Evolutionary conservation across 2,113 vertebrate genomes (phyloP).

Genomic region (Peromyscus polionotus): DNA sequence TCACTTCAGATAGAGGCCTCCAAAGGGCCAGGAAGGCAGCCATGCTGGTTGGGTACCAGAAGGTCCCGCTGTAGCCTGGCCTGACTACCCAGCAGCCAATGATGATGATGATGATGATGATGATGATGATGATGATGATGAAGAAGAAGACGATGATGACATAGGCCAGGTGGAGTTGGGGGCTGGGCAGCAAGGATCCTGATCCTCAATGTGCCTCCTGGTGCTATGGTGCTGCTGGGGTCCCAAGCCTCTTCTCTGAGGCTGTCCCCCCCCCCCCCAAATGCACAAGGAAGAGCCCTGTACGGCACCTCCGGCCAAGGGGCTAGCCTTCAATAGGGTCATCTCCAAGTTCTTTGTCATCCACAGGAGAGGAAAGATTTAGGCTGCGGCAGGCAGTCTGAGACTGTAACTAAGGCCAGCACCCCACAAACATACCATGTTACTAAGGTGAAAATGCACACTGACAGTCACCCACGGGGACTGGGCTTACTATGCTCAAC

Average conservation of each 20-base stretch:
- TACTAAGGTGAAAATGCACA: fast-evolving
- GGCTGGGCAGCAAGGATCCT: background rate
- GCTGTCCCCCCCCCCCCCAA: slow-evolving; percentile 18
- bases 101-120: slow-evolving; percentile 12
- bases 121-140: background rate
- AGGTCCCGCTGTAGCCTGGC: background rate
- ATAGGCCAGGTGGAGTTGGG: background rate
- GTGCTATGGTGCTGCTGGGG: background rate
- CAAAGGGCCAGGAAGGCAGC: background rate
- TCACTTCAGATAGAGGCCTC: background rate
- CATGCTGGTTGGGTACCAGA: background rate
- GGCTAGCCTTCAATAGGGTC: background rate
- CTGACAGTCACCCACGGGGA: background rate
- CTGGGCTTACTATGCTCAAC: fast-evolving
- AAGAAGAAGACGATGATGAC: background rate
- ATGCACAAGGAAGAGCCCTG: background rate
- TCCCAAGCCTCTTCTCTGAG: background rate
- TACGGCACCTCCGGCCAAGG: background rate
- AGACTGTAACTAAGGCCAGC: background rate
- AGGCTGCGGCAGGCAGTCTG: background rate
- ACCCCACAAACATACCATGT: background rate
- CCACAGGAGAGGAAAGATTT: background rate
- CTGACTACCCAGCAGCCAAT: slow-evolving; percentile 31
- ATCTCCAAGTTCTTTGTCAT: background rate
- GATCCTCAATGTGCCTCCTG: slow-evolving; percentile 36